Evolutionary conservation across 1,140 invertebrate species (phyloP).

Genomic region (Heliconius hermathena): DNA sequence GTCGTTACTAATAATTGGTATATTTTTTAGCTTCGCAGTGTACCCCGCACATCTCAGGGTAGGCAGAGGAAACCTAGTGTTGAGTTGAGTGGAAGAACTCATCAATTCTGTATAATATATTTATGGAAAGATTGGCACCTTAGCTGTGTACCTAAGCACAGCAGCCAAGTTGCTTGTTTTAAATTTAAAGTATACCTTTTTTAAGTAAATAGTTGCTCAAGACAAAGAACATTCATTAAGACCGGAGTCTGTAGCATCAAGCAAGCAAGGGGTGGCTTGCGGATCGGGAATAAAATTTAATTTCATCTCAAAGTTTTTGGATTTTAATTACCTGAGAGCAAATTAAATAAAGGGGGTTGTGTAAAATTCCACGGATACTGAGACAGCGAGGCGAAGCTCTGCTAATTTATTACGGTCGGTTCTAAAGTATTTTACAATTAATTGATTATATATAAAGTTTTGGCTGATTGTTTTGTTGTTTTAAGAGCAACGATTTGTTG

Average conservation of each 20-base stretch:
- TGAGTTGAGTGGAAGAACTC: too few species aligned
- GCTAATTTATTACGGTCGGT: conserved; percentile 52
- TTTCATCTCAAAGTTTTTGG: conserved; percentile 69
- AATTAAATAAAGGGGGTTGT: conserved; percentile 67
- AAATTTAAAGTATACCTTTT: neutral
- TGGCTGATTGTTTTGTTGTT: conserved; percentile 23
- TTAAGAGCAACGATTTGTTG: neutral
- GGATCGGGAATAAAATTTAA: conserved; percentile 64
- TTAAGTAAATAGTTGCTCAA: conserved; percentile 5
- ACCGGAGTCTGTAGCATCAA: conserved; percentile 1
- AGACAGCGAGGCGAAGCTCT: conserved; percentile 40
- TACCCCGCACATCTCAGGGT: too few species aligned
- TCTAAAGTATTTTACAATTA: conserved; percentile 35
- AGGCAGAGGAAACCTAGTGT: too few species aligned
- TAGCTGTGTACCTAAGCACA: too few species aligned
- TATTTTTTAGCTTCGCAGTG: too few species aligned
- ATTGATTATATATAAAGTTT: conserved; percentile 35
- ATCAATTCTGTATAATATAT: too few species aligned
- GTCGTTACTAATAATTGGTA: too few species aligned
- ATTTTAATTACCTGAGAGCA: conserved; percentile 73
- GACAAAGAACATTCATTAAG: conserved; percentile 24
- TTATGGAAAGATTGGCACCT: too few species aligned
- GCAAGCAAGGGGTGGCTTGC: conserved; percentile 25
- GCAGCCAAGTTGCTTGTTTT: too few species aligned
- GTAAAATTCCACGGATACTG: conserved; percentile 45